Evolutionary conservation across 2,797 vertebrate species (phyloP).

Genomic region (Malacoraja senta): DNA sequence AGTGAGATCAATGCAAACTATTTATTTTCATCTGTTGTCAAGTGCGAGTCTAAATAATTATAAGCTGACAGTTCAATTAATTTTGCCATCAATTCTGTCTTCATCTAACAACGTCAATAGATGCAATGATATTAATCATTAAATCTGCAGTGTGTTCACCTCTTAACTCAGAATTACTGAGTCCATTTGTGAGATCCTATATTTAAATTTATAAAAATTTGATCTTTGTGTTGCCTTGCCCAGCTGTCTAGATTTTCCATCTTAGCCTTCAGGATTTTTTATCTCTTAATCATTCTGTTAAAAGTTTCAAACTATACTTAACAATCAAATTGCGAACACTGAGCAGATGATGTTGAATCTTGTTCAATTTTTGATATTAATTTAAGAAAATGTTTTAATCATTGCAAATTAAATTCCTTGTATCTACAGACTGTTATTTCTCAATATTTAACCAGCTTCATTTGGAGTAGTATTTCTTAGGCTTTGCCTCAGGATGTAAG

Average conservation of each 20-base stretch:
- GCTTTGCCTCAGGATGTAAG: no score
- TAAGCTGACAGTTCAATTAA: neutral
- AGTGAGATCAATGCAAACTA: neutral
- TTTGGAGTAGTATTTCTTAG: no score
- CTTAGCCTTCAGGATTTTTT: neutral
- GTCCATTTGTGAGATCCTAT: neutral
- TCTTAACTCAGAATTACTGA: neutral
- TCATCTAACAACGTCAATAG: neutral
- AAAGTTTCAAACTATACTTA: neutral
- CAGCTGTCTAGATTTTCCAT: neutral
- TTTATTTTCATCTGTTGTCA: neutral
- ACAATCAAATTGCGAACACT: neutral
- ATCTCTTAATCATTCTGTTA: neutral
- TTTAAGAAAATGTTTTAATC: neutral
- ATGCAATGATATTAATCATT: neutral
- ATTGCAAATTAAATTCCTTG: neutral
- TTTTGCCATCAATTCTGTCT: neutral
- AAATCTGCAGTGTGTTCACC: neutral
- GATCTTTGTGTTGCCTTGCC: neutral
- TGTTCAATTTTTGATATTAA: neutral
- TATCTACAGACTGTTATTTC: neutral
- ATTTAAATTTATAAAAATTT: neutral
- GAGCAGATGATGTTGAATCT: neutral
- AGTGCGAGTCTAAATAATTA: neutral
- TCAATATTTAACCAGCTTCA: neutral